phyloP scores from a whole-genome alignment of 1,140 invertebrate genomes.

The Penaeus chinensis region DNA sequence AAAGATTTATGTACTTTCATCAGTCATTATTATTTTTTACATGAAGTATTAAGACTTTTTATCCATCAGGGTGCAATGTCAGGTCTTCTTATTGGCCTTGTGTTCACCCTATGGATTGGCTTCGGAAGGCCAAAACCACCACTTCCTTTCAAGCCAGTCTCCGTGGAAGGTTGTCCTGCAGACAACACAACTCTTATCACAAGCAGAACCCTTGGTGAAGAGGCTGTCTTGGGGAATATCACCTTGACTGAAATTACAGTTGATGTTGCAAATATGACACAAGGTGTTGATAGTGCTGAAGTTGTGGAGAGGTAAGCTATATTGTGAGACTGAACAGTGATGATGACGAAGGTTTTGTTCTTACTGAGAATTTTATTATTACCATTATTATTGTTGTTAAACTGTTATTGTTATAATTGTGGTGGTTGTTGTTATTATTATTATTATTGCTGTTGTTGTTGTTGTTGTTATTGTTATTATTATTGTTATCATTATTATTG shows the following conservation, averaged over 20 bases:
- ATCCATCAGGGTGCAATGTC: conserved; percentile 75
- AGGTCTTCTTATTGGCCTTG: conserved; percentile 76
- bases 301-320: neutral
- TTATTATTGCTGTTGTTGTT: no score
- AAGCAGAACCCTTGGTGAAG: neutral
- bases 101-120: conserved; percentile 84
- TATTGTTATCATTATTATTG: no score
- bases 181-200: neutral
- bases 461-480: no score
- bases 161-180: conserved; percentile 66
- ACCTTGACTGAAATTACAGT: neutral
- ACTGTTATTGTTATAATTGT: no score
- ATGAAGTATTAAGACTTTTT: neutral
- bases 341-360: neutral
- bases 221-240: neutral
- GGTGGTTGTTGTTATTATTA: no score
- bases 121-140: conserved; percentile 83
- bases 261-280: neutral
- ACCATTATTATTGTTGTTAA: no score
- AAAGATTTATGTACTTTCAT: neutral
- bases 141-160: conserved; percentile 72
- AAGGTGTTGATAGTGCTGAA: neutral
- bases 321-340: neutral
- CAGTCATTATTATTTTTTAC: neutral
- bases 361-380: no score